Base-by-base conservation (phyloP, 2,888 invertebrate species). In the Argyra leucocephala region DNA sequence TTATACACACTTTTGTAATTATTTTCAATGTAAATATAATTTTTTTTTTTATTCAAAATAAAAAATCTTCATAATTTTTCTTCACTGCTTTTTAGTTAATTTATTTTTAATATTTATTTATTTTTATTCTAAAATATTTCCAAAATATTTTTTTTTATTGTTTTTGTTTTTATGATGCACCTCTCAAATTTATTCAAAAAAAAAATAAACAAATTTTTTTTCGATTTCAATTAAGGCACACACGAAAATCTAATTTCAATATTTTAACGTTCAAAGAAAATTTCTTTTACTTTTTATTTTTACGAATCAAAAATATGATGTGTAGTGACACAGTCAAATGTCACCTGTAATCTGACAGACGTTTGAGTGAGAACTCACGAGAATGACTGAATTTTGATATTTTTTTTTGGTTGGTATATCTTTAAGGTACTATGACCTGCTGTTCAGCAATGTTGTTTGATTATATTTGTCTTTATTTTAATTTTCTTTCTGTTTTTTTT, bases 321-420 rank as follows among this genome's bases (percentile, higher is more conserved):
- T 57, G 66, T 68, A 75, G 73, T 76, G 77, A 77, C 77, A 76
- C 76, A 76, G 73, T 73, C 74, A 75, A 74, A 74, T 79, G 79
- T 79, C 79, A 79, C 78, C 79, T 79, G 79, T 74, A 75, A 76
- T 76, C 76, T 78, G 78, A 77, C 77, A 76, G 77, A 73, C 72
- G 70, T 70, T 72, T 72, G 71, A 72, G 71, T 71, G 70, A 72
- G 72, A 72, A 72, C 71, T 72, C 70, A 69, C 70, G 68, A 71
- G 70, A 71, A 71, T 67, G 69, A 71, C 71, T 72, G 70, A 68
- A 69, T 71, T 66, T 68, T 36, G 63, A 48, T 48, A 48, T 48
- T 48, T 48, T 48, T n/a, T n/a, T n/a, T n/a, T n/a, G n/a, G n/a
- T n/a, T 48, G 48, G 48, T 48, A 37, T 15, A 48, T 18, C 48